Evolutionary conservation across 2,888 invertebrate species (phyloP), one percentile per base, ranked within the genome.

Genomic region (Linnaemya vulpina): DNA sequence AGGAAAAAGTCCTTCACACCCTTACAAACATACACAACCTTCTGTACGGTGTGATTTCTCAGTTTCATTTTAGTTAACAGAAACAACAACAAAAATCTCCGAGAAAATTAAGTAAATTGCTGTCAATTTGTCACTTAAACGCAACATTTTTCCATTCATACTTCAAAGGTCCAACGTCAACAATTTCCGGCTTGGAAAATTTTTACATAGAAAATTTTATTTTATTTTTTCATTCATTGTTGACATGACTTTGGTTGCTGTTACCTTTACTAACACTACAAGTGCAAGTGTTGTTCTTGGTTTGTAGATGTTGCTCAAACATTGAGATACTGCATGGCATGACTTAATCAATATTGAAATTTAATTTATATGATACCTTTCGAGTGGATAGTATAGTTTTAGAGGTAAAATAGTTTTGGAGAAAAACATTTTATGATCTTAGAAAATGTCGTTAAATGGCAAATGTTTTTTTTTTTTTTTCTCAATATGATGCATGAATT

Each of bases 291-390:
- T 46, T 73, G 22, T 49, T 73, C 35, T 71, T 77, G 15, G 3
- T 20, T 55, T 30, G 1, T 35, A 20, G 60, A 87, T 87, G 88
- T 87, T 87, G 87, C 22, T 55, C 5, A 86, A 87, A 87, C 87
- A 89, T 88, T 89, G 86, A 68, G 68, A 53, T 77, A 46, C 15
- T 68, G 63, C 73, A 68, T 73, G 60, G 35, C 67, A 51, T 63
- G 51, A 80, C 55, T 84, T 84, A 77, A 84, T 80, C 84, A 81
- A 73, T 73, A 84, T 51, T 75, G 76, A 76, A 80, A 51, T 43
- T 76, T 84, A 68, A 65, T 76, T 67, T 71, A 43, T 71, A 46
- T 76, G 58, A 20, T 60, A 70, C 79, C 83, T 74, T 63, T 46
- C 49, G 62, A 55, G 20, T 71, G 58, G 30, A 40, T 11, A 43